phyloP scores from a whole-genome alignment of 2,797 vertebrate species.

The Triplophysa yarkandensis region DNA sequence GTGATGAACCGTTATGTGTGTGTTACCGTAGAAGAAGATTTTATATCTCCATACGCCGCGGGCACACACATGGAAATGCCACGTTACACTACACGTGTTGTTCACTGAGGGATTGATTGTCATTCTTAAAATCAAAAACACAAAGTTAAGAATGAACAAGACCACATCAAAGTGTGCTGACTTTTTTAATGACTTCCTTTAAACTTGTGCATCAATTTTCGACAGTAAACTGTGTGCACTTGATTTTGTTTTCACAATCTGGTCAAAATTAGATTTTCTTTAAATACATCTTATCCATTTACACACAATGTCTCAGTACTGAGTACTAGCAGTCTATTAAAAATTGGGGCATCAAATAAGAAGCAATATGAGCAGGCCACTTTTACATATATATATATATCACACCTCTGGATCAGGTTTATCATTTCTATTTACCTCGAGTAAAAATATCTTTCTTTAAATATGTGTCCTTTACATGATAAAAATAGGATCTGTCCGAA shows the following conservation, averaged over 20 bases:
- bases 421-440: conserved; percentile 77
- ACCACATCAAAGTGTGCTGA: conserved; percentile 64
- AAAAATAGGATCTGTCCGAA: conserved; percentile 97
- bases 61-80: too few species aligned
- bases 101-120: too few species aligned
- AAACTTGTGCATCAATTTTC: conserved; percentile 94
- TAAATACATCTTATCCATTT: conserved; percentile 78
- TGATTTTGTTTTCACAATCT: conserved; percentile 91
- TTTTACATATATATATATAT: conserved; percentile 57
- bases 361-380: conserved; percentile 83
- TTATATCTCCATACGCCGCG: too few species aligned
- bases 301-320: conserved; percentile 89
- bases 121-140: too few species aligned
- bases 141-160: conserved; percentile 24
- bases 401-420: conserved; percentile 45
- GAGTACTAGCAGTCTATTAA: conserved; percentile 83
- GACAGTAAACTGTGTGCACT: conserved; percentile 96
- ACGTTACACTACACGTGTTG: too few species aligned
- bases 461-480: conserved; percentile 93
- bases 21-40: too few species aligned
- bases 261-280: conserved; percentile 87
- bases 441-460: conserved; percentile 97
- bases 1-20: too few species aligned
- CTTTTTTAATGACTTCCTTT: conserved; percentile 79
- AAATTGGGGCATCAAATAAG: conserved; percentile 84